Percentiles rank a stretch among this genome's conserved stretches.
phyloP scores from a whole-genome alignment of 2,797 vertebrate species.

The Monodelphis domestica region DNA sequence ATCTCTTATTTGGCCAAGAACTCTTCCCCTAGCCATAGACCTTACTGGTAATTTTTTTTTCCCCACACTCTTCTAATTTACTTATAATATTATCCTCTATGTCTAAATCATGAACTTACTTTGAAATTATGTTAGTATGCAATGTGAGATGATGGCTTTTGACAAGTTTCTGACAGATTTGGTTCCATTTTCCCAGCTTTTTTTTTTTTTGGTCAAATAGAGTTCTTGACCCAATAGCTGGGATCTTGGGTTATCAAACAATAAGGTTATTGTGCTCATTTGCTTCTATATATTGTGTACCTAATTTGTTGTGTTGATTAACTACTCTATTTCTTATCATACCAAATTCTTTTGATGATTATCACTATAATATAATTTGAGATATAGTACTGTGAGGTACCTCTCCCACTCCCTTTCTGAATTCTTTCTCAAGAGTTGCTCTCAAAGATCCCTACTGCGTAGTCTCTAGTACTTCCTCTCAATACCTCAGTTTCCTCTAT shows the following conservation, averaged over 20 bases:
- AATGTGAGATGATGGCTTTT: background rate
- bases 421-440: background rate
- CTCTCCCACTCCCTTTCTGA: too few relatives aligned
- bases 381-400: background rate
- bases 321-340: background rate
- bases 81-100: background rate
- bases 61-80: background rate
- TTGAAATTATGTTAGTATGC: background rate
- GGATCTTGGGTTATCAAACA: background rate
- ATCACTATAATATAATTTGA: background rate
- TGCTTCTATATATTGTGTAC: background rate
- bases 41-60: background rate
- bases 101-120: background rate
- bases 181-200: background rate
- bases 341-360: background rate
- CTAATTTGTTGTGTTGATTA: background rate
- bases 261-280: background rate
- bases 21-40: background rate
- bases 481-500: constrained; percentile 4
- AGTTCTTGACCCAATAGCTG: background rate
- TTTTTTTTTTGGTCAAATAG: background rate
- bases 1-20: too few relatives aligned
- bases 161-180: background rate
- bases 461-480: background rate
- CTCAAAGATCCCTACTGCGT: background rate